Evolutionary conservation across 2,888 invertebrate species (phyloP), one percentile per base, ranked within the genome.

Genomic region (Agonopterix heracliana): DNA sequence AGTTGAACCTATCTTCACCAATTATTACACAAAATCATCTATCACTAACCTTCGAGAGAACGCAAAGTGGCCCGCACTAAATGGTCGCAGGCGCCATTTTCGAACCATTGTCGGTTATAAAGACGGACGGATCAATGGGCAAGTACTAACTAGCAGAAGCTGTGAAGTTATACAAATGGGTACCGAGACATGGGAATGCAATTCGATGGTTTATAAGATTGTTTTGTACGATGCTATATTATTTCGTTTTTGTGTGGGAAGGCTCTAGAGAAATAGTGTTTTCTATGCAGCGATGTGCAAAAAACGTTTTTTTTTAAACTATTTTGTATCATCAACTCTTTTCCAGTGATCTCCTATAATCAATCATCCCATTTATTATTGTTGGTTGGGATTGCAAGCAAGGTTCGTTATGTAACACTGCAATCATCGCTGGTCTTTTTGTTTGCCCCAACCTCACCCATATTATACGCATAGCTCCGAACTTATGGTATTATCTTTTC

Each of bases 81-180:
- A 66, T 68, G 67, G 61, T 64, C 53, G 44, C 53, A 54, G 59
- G 59, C 58, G 44, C 55, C 62, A 65, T 61, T 59, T 63, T 68
- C 26, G 50, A 52, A 47, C 72, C 74, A 84, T 83, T 85, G 85
- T 85, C 71, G 72, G 66, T 47, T 41, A 44, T 47, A 47, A 46
- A 60, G 77, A 78, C 70, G 56, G 84, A 83, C 85, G 81, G 80
- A 75, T 84, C 84, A 84, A 85, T 85, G 74, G 82, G 55, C 47
- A 50, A 49, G 53, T 51, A 63, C 73, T 74, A 79, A 81, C 81
- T 78, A 81, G 77, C 68, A 26, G 46, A 53, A 78, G 81, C 81
- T 71, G 81, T 79, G 81, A 84, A 83, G 65, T 69, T 66, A 69
- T 78, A 81, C 84, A 82, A 84, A 85, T 82, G 63, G 76, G 51